Evolutionary conservation across 1,140 invertebrate species (phyloP), one percentile per base, ranked within the genome.

Genomic region (Phortica variegata): DNA sequence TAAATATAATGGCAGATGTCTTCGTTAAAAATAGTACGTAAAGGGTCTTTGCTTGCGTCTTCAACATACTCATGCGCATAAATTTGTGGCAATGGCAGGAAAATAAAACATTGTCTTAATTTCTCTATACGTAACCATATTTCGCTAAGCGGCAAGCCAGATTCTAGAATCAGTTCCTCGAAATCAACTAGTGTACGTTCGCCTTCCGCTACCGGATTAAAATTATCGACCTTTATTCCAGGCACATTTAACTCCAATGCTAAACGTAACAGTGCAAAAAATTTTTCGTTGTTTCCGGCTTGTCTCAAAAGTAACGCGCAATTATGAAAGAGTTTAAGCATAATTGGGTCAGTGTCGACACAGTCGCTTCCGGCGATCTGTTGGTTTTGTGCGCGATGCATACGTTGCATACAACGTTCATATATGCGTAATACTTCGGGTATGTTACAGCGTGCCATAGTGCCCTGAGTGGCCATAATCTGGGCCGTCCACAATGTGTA

Each of bases 81-180:
- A 0, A 8, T 8, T 4, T 70, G 49, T 26, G 74, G 42, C 77
- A 75, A 71, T 23, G 83, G 78, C 9, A 84, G 72, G 78, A 82
- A 87, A 61, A 84, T 81, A 44, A 79, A 83, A 10, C 79, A 76
- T 61, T 85, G 82, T 16, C 85, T 77, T 12, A 87, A 59, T 6
- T 79, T 81, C 61, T 87, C 86, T 17, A 84, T 77, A 47, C 85
- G 78, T 17, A 84, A 72, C 85, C 85, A 87, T 19, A 87, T 73
- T 56, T 86, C 82, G 54, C 84, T 81, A 50, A 86, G 76, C 3
- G 85, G 85, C 44, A 87, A 63, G 46, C 81, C 80, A 4, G 84
- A 85, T 20, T 77, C 77, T 36, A 87, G 66, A 49, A 87, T 79
- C 4, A 81, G 58, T 62, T 87, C 84, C 71, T 87, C 85, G 62